These are phyloP conservation scores for Drosophila hydei DNA, from an alignment of 1,140 invertebrate genomes.

Conservation along the genomic window DNA sequence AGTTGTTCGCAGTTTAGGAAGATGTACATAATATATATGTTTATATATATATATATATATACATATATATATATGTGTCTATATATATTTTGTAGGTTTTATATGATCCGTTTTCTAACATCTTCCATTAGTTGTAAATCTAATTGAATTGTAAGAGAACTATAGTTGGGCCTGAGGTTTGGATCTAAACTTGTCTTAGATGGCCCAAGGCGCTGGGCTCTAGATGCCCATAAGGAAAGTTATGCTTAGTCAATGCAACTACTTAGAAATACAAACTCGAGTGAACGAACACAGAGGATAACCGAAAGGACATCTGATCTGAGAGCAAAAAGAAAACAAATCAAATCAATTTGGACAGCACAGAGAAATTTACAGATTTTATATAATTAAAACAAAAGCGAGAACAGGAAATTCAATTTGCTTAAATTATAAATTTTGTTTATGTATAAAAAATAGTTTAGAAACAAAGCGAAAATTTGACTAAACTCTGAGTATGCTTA, in stretches of 20 bases:
- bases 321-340: too few relatives aligned
- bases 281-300: too few relatives aligned
- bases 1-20: slow-evolving; percentile 15
- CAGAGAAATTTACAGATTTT: slow-evolving; percentile 5
- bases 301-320: too few relatives aligned
- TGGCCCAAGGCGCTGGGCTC: neutral
- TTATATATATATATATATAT: neutral
- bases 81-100: neutral
- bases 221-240: neutral
- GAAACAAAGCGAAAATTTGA: slow-evolving; percentile 49
- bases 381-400: too few relatives aligned
- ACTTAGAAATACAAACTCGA: neutral
- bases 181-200: slow-evolving; percentile 23
- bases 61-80: neutral
- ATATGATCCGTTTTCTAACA: neutral
- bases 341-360: neutral
- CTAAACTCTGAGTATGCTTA: slow-evolving; percentile 76
- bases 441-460: neutral
- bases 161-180: neutral
- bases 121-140: neutral
- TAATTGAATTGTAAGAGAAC: slow-evolving; percentile 1
- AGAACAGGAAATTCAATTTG: neutral
- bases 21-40: neutral
- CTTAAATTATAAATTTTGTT: slow-evolving; percentile 15
- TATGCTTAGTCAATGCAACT: slow-evolving; percentile 15